phyloP scores from a whole-genome alignment of 2,113 vertebrate species.

The Pteruthius melanotis region DNA sequence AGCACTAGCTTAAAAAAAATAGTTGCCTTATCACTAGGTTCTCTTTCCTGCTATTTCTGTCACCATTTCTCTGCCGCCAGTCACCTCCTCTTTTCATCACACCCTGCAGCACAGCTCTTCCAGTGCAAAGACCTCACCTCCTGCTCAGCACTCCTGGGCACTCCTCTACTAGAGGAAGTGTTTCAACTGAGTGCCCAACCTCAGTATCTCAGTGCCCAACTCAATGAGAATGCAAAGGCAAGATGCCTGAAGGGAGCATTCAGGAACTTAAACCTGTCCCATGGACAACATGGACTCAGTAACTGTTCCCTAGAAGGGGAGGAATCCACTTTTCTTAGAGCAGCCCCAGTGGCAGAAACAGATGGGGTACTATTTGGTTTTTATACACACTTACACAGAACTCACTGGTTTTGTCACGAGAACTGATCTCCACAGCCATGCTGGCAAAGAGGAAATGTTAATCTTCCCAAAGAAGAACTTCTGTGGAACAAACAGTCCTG shows the following conservation, averaged over 20 bases:
- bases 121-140: background rate
- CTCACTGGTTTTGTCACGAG: background rate
- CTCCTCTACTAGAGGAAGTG: background rate
- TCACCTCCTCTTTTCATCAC: background rate
- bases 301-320: background rate
- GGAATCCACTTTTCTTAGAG: background rate
- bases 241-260: background rate
- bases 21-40: fast-evolving
- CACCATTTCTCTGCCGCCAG: background rate
- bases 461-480: background rate
- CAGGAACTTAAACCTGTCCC: background rate
- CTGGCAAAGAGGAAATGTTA: background rate
- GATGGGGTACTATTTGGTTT: background rate
- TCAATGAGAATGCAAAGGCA: background rate
- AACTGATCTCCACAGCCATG: background rate
- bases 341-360: background rate
- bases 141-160: background rate
- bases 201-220: background rate
- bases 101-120: background rate
- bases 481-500: background rate
- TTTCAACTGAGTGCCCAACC: background rate
- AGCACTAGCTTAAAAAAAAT: background rate
- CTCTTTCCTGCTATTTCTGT: background rate
- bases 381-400: background rate
- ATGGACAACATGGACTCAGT: background rate